Evolutionary conservation across 2,797 vertebrate genomes (phyloP), one percentile per base, ranked within the genome.

Genomic region (Threskiornis aethiopicus): DNA sequence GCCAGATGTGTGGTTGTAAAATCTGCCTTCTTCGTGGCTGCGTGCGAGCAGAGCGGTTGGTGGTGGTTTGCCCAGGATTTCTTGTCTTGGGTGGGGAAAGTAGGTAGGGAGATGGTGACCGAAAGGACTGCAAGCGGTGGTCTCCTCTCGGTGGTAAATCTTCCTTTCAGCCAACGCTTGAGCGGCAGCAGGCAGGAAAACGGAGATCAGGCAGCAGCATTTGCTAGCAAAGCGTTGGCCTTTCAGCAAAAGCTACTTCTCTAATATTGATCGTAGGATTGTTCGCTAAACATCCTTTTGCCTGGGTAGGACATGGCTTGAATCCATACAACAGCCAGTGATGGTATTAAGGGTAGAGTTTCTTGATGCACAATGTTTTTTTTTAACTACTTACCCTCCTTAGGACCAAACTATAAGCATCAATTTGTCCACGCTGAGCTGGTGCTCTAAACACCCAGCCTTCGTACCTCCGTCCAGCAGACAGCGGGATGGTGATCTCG

Each of bases 1-100:
- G 96, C 86, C 90, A 96, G 88, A 96, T 97, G 95, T 90, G 83
- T 11, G 87, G 67, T 7, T 91, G 90, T 94, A 94, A 94, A 93
- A 92, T 64, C 85, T 58, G 72, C 86, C 2, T 5, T 6, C 80
- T 62, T 25, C 28, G 1, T 57, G 72, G 72, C 82, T 1, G 29
- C 8, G 12, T 39, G 72, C 18, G 62, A 79, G 78, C 71, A 3
- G 90, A 78, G 75, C 21, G 9, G 37, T 4, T 44, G 80, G 70
- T 79, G 93, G 51, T 66, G 52, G 79, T 87, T 81, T 84, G 90
- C 76, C 76, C 90, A 3, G 90, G 83, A 13, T 86, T 85, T 31
- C 76, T 95, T 6, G 5, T 67, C 64, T 58, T 58, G 17, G 33
- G 65, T 14, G 55, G 81, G 76, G 52, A 46, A 35, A 54, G 75